Evolutionary conservation across 2,888 invertebrate species (phyloP), one percentile per base, ranked within the genome.

Genomic region (Ormia ochracea): DNA sequence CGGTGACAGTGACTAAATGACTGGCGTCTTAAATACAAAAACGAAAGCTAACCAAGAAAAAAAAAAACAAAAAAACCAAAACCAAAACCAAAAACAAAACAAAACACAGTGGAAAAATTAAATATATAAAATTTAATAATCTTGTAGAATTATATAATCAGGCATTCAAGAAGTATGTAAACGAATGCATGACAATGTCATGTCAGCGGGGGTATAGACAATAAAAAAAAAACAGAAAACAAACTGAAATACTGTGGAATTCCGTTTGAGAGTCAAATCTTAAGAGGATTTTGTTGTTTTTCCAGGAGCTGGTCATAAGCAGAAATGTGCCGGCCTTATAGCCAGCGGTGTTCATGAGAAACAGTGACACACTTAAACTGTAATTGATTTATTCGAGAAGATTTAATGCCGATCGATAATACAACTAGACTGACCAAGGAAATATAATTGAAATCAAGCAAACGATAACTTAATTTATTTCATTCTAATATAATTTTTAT

Each of bases 371-470:
- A 85, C 78, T 74, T 83, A 38, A 84, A 83, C 79, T 75, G 82
- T 82, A 83, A 85, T 84, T 87, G 87, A 88, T 87, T 87, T 88
- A 86, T 85, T 86, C 83, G 72, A 86, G 85, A 85, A 83, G 82
- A 82, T 82, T 84, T 86, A 59, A 85, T 83, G 82, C 78, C 82
- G 84, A 78, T 86, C 83, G 84, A 85, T n/a, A n/a, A n/a, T 86
- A 84, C 85, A 86, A 41, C 2, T 10, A 9, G 84, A n/a, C n/a
- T 85, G 85, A 84, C 83, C 83, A 84, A 84, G 86, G 87, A 87
- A 88, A 86, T 83, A 86, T 82, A 68, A 72, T 61, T 41, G 3
- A 50, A 59, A 14, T 21, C 5, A 41, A 28, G 10, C 41, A 17
- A 28, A 6, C 6, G 6, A 28, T 3, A 28, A 6, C n/a, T n/a